Base-by-base conservation (phyloP, 1,140 invertebrate species). In the Propsilocerus akamusi region DNA sequence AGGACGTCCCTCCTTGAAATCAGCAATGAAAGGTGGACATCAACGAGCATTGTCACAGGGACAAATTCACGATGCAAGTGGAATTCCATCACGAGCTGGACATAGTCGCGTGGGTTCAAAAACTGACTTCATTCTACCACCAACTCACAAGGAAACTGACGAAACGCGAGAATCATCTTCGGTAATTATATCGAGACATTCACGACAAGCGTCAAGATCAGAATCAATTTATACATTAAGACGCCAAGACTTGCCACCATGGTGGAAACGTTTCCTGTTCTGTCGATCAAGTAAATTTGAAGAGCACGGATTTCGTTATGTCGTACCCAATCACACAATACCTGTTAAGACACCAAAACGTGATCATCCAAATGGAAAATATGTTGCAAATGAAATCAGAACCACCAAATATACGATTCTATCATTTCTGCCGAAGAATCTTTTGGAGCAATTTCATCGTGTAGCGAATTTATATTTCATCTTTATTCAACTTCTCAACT, bases 381-480 rank as follows among this genome's bases (percentile, higher is more conserved):
- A 80, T 60, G 72, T 79, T 41, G 75, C 80, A 57, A 96, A 96
- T 68, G 79, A 80, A 66, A 83, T 96, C 60, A 76, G 86, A 59
- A 98, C 95, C 61, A 96, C 93, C 4, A 97, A 97, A 70, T 98
- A 98, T 65, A 95, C 90, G 5, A 58, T 89, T 26, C 69, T 97
- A 26, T 93, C 86, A 58, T 98, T 98, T 68, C 70, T 98, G 57
- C 93, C 94, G 10, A 92, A 95, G 64, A 98, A 98, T 70, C 68
- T 99, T 22, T 78, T 97, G 63, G 95, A 98, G 70, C 95, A 99
- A 68, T 97, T 97, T 70, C 91, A 94, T 68, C 78, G 92, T 25
- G 89, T 96, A 61, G 95, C 95, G 30, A 99, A 99, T 74, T 72
- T 97, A 53, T 98, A 98, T 70, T 99, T 99, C 70, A 83, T 98